These are phyloP conservation scores for Rhea pennata DNA, from an alignment of 2,113 vertebrate species.

Conservation along the genomic window DNA sequence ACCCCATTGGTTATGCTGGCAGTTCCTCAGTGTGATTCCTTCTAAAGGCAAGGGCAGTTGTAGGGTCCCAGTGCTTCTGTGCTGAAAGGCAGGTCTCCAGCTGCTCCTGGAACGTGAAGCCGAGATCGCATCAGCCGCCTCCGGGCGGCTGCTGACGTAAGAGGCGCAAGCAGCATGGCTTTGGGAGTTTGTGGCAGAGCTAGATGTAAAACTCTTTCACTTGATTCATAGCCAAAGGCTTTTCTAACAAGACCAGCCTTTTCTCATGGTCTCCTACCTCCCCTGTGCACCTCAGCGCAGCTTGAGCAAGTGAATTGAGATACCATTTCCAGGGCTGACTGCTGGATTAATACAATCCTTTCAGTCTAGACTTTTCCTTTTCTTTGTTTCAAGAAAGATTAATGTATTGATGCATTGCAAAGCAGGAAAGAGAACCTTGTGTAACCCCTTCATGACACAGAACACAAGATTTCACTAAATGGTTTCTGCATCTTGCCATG, in stretches of 20 bases:
- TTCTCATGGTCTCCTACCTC: background rate
- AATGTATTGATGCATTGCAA: background rate
- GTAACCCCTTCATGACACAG: rapidly evolving
- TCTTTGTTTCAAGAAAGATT: background rate
- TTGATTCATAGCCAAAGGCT: background rate
- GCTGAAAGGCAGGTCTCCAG: background rate
- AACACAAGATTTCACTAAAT: background rate
- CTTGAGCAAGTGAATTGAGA: background rate
- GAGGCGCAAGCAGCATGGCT: rapidly evolving
- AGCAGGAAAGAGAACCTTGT: background rate
- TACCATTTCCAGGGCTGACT: background rate
- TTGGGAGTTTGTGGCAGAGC: background rate
- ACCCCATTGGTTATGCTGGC: background rate
- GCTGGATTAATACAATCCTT: background rate
- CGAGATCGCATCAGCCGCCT: background rate
- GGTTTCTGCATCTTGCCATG: background rate
- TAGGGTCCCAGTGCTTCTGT: background rate
- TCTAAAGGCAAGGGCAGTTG: rapidly evolving
- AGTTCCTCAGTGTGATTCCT: background rate
- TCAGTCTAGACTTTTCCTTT: background rate
- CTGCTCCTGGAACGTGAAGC: background rate
- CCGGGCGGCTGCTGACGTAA: background rate
- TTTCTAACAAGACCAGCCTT: background rate
- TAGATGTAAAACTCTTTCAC: background rate
- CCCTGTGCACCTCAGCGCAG: background rate